Conservation (phyloP, 2,113 vertebrate genomes). For the Rutilus rutilus region DNA sequence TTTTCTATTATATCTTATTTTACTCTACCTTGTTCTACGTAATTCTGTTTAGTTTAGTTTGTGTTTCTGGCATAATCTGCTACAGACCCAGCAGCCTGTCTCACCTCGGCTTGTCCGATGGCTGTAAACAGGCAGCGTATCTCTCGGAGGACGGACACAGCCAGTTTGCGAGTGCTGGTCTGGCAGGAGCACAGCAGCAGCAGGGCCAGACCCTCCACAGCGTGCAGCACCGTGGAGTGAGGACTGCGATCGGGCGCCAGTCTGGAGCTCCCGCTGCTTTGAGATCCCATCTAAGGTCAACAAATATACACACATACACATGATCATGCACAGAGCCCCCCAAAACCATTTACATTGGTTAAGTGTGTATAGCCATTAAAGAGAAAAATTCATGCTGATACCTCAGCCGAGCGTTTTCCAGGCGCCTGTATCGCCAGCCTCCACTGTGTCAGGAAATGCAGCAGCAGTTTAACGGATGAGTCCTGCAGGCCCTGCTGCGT, state of each 20-base stretch:
- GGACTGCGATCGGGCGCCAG: conserved; percentile 83
- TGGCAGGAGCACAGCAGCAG: conserved; percentile 96
- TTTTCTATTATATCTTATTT: not conserved
- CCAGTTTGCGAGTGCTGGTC: conserved; percentile 92
- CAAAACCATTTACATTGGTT: not conserved
- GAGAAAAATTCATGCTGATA: conserved; percentile 54
- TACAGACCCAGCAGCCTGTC: not conserved
- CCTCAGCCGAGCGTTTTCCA: conserved; percentile 88
- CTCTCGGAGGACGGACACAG: conserved; percentile 92
- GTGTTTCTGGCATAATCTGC: not conserved
- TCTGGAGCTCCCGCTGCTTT: conserved; percentile 74
- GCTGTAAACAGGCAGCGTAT: conserved; percentile 90
- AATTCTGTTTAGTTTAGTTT: not conserved
- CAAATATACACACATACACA: conserved; percentile 6
- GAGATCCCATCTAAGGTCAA: conserved; percentile 2
- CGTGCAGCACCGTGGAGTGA: conserved; percentile 91
- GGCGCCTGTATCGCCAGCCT: conserved; percentile 90
- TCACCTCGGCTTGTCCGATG: conserved; percentile 93
- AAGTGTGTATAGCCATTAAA: not conserved
- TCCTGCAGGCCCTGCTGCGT: conserved; percentile 93
- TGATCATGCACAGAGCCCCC: not conserved
- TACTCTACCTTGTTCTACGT: not conserved
- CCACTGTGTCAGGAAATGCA: conserved; percentile 97
- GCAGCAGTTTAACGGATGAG: conserved; percentile 92
- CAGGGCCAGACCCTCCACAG: conserved; percentile 92